phyloP scores from a whole-genome alignment of 2,888 invertebrate species.

The Cephus sareptanus region DNA sequence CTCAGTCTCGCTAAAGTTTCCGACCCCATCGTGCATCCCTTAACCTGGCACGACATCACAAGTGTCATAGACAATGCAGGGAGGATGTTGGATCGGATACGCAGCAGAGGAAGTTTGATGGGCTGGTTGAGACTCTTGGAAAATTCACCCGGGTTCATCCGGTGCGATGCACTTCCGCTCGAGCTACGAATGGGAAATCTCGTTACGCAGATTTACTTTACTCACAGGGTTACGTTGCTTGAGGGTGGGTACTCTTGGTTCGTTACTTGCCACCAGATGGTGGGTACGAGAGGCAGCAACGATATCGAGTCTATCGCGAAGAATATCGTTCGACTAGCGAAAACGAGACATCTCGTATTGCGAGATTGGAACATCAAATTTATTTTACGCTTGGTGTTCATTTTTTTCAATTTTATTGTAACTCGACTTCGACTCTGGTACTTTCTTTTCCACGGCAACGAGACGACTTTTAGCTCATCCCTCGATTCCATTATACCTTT shows the following conservation, averaged over 20 bases:
- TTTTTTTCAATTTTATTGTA: neutral
- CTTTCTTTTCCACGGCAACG: neutral
- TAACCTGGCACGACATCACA: neutral
- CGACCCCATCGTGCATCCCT: neutral
- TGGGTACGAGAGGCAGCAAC: neutral
- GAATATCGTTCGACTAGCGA: neutral
- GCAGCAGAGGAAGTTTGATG: neutral
- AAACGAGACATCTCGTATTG: neutral
- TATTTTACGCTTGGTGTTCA: neutral
- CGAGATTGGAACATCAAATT: neutral
- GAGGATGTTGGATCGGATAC: neutral
- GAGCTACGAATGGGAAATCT: conserved; percentile 32
- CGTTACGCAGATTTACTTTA: neutral
- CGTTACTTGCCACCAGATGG: conserved; percentile 38
- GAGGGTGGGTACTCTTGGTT: conserved; percentile 35
- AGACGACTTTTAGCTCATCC: neutral
- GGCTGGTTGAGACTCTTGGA: neutral
- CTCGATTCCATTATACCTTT: neutral
- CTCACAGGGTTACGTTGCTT: neutral
- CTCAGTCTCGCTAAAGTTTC: neutral
- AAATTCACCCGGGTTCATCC: neutral
- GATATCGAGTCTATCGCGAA: neutral
- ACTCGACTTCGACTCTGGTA: neutral
- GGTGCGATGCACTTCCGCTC: conserved; percentile 34
- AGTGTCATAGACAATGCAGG: neutral